A percentile compares a stretch with the other conserved stretches of the same genome.
Conservation (phyloP, 2,888 invertebrate species). For the Dolichomitus sp. region DNA sequence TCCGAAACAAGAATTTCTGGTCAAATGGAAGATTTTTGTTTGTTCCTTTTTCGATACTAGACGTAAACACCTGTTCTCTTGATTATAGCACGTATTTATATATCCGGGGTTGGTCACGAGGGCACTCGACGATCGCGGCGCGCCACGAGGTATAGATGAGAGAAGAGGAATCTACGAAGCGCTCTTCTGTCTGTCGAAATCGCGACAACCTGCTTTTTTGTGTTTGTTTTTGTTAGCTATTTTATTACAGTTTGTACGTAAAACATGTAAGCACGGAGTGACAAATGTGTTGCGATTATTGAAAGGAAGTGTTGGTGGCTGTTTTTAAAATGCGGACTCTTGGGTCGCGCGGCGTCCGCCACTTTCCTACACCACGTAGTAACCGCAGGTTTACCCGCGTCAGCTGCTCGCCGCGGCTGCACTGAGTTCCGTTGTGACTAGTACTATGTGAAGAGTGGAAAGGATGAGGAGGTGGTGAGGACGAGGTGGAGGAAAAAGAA, state of each 20-base stretch:
- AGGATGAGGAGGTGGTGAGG: constrained; percentile 70
- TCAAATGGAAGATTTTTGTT: neutral
- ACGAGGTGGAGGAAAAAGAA: constrained; percentile 65
- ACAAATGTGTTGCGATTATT: neutral
- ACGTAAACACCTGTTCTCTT: constrained; percentile 11
- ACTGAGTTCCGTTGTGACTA: constrained; percentile 80
- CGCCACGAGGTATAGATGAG: constrained; percentile 48
- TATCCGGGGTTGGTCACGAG: constrained; percentile 57
- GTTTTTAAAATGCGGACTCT: neutral
- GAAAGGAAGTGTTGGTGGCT: neutral
- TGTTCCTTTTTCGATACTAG: neutral
- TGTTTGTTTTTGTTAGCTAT: too few species aligned
- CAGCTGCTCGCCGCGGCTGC: constrained; percentile 84
- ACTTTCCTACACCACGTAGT: constrained; percentile 63
- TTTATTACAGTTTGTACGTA: neutral
- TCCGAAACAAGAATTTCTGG: neutral
- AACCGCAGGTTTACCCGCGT: constrained; percentile 77
- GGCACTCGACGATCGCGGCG: constrained; percentile 40
- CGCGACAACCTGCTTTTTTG: too few species aligned
- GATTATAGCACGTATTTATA: constrained; percentile 17
- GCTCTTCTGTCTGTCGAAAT: neutral
- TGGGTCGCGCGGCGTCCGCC: constrained; percentile 68
- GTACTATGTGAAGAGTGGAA: constrained; percentile 68
- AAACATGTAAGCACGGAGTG: neutral
- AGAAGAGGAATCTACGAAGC: neutral